Conservation (phyloP, 2,113 vertebrate genomes). For the Actenoides hombroni region DNA sequence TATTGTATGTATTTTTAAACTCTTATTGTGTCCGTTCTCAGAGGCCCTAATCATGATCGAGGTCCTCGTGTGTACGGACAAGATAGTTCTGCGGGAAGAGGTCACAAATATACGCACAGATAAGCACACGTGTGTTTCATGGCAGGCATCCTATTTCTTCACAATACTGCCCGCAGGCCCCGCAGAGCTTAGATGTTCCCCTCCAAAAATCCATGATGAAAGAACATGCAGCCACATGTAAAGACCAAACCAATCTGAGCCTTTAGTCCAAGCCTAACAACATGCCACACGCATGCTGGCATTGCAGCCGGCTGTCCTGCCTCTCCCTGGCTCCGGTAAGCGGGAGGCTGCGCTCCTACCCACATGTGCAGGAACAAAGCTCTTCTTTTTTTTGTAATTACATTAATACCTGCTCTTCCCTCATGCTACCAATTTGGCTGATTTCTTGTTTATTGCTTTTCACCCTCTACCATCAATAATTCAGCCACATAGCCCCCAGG, state of each 20-base stretch:
- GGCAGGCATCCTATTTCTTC: neutral
- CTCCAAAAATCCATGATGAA: neutral
- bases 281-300: accelerated
- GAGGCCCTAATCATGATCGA: neutral
- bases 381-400: neutral
- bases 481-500: conserved; percentile 37
- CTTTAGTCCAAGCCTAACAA: neutral
- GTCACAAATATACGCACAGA: neutral
- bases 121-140: neutral
- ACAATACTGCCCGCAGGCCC: accelerated
- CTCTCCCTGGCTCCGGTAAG: neutral
- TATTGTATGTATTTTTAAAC: neutral
- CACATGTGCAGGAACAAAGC: neutral
- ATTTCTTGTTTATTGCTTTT: conserved; percentile 60
- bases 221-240: neutral
- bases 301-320: neutral
- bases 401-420: conserved; percentile 31
- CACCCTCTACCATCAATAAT: conserved; percentile 46
- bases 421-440: conserved; percentile 39
- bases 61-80: neutral
- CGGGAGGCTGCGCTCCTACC: neutral
- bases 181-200: neutral
- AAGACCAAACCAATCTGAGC: neutral
- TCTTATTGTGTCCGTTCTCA: neutral
- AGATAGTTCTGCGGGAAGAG: neutral